Conservation (phyloP, 2,797 vertebrate species). For the Clangula hyemalis region DNA sequence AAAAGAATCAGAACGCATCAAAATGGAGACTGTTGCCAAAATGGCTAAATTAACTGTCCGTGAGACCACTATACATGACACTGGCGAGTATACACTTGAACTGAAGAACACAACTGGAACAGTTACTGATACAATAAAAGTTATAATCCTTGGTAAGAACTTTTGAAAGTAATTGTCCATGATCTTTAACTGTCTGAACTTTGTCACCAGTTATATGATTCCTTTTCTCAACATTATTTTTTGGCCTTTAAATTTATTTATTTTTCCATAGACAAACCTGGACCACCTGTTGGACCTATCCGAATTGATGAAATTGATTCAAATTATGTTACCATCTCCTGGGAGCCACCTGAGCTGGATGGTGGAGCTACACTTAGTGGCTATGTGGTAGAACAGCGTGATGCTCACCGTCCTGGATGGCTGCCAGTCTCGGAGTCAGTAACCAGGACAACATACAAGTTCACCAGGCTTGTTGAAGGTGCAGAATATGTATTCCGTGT, state of each 20-base stretch:
- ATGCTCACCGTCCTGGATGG: conserved; percentile 98
- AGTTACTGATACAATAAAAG: conserved; percentile 88
- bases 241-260: conserved; percentile 12
- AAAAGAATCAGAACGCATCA: conserved; percentile 90
- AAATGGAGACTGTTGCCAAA: conserved; percentile 89
- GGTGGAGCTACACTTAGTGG: conserved; percentile 93
- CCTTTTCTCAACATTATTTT: conserved; percentile 8
- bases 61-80: conserved; percentile 93
- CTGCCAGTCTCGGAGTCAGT: conserved; percentile 93
- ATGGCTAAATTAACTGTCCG: conserved; percentile 88
- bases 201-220: not conserved
- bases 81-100: conserved; percentile 92
- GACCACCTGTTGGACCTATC: conserved; percentile 90
- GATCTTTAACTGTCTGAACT: not conserved
- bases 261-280: conserved; percentile 89
- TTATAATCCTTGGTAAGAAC: conserved; percentile 93
- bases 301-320: conserved; percentile 92
- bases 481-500: conserved; percentile 97
- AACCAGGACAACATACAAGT: conserved; percentile 91
- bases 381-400: conserved; percentile 94
- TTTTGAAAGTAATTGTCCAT: not conserved
- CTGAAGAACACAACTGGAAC: conserved; percentile 91
- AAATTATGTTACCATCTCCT: conserved; percentile 90
- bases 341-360: conserved; percentile 91
- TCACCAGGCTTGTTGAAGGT: conserved; percentile 91